phyloP scores from a whole-genome alignment of 2,888 invertebrate genomes.

The Lasioglossum leucozonium region DNA sequence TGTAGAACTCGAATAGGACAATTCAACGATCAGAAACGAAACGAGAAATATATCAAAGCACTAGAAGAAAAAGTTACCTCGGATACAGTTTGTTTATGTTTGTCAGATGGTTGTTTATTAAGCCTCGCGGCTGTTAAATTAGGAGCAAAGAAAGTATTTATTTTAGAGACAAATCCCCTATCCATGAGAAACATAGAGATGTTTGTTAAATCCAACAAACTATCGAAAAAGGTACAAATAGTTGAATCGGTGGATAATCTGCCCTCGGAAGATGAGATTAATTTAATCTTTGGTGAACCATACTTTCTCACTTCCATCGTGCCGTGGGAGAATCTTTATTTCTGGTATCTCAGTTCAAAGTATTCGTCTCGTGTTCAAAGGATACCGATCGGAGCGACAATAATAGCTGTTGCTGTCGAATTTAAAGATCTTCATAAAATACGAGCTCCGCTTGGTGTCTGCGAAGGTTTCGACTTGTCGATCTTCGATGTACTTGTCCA shows the following conservation, averaged over 20 bases:
- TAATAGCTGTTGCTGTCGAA: slow-evolving; percentile 92
- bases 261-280: slow-evolving; percentile 85
- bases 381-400: slow-evolving; percentile 88
- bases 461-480: slow-evolving; percentile 94
- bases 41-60: slow-evolving; percentile 88
- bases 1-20: slow-evolving; percentile 94
- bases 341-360: slow-evolving; percentile 88
- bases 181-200: slow-evolving; percentile 88
- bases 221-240: slow-evolving; percentile 88
- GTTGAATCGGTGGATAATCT: slow-evolving; percentile 86
- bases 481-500: slow-evolving; percentile 94
- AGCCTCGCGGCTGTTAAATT: slow-evolving; percentile 91
- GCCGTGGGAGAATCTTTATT: slow-evolving; percentile 96
- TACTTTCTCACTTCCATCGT: slow-evolving; percentile 92
- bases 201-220: slow-evolving; percentile 88
- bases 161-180: slow-evolving; percentile 89
- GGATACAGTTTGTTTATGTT: slow-evolving; percentile 89
- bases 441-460: slow-evolving; percentile 90
- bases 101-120: slow-evolving; percentile 92
- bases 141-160: slow-evolving; percentile 90
- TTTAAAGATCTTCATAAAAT: slow-evolving; percentile 97
- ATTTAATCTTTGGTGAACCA: slow-evolving; percentile 93
- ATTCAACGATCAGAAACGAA: slow-evolving; percentile 91
- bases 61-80: slow-evolving; percentile 87
- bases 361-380: slow-evolving; percentile 85